Base-by-base conservation (phyloP, 2,888 invertebrate species). In the Hirudinaria manillensis region DNA sequence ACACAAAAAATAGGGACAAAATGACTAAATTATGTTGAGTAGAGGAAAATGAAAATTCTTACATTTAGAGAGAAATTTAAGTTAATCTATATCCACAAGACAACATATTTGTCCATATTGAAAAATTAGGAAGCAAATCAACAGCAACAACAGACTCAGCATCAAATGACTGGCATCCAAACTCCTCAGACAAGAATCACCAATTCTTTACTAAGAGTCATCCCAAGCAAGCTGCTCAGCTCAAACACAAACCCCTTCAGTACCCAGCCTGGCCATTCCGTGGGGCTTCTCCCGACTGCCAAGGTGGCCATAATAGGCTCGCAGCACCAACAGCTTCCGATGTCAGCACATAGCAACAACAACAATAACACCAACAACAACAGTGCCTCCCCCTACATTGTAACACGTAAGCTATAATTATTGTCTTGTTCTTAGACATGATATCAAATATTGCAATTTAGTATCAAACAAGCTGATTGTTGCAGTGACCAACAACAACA, bases 131-230 rank as follows among this genome's bases (percentile, higher is more conserved):
- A 68, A 38, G 56, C 65, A 16, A 65, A 32, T 29, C 73, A 73
- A 36, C 55, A 51, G 55, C 72, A 72, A 36, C 71, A 71, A 29
- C 72, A 53, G 36, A n/a, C 29, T 2, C 68, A 68, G 0, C 32
- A 29, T 21, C 68, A 68, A 34, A 36, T 68, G 68, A 34, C 68
- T 6, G 13, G 53, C 45, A 53, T 51, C n/a, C 72, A 72, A 21
- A 27, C 53, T 27, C 27, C 38, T 10, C 65, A 55, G 16, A n/a
- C 38, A 2, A 29, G 73, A 73, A 65, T 24, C 21, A 55, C 3
- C 27, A 45, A 72, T 16, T 53, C 72, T n/a, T 29, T 72, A 34
- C 53, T 72, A 29, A 73, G 73, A 32, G 73, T 73, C 24, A 73
- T 73, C 36, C 65, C 73, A 16, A 51, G 55, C 65, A 51, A 56